These are phyloP conservation scores for Quadroppia sp. DNA, from an alignment of 2,888 invertebrate genomes.

Conservation along the genomic window DNA sequence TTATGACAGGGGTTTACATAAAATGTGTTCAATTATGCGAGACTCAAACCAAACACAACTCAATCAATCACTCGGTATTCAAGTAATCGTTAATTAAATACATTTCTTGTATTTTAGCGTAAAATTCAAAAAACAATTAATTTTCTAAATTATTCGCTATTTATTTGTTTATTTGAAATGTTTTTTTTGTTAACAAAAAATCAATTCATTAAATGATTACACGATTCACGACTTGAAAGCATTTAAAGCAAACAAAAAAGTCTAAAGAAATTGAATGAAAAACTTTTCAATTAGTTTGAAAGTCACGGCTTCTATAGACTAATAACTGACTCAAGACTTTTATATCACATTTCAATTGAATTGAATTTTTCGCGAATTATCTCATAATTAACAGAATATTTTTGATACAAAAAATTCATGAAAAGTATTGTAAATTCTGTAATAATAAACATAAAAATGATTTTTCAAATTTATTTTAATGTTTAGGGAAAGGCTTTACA, in stretches of 20 bases:
- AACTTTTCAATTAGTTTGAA: background rate
- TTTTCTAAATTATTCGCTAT: too few relatives aligned
- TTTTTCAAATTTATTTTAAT: background rate
- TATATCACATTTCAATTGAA: too few relatives aligned
- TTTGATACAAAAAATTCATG: background rate
- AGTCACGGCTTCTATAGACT: background rate
- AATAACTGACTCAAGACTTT: background rate
- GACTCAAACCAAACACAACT: constrained; percentile 6
- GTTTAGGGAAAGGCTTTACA: constrained; percentile 37
- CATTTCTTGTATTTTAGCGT: background rate
- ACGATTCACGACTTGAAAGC: constrained; percentile 4
- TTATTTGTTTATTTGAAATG: too few relatives aligned
- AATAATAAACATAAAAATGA: background rate
- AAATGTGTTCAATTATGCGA: constrained; percentile 25
- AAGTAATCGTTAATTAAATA: background rate
- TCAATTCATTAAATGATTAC: background rate
- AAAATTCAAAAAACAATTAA: background rate
- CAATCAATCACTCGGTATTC: constrained; percentile 21
- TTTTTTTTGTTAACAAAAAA: background rate
- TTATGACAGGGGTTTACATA: background rate
- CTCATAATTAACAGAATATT: background rate
- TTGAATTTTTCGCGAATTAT: background rate
- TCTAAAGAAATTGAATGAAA: background rate
- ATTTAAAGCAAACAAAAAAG: background rate
- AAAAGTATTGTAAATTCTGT: background rate